A percentile compares a stretch with the other conserved stretches of the same genome.
These are phyloP conservation scores for Otolemur crassicaudatus DNA, from an alignment of 2,797 vertebrate species.

Conservation along the genomic window DNA sequence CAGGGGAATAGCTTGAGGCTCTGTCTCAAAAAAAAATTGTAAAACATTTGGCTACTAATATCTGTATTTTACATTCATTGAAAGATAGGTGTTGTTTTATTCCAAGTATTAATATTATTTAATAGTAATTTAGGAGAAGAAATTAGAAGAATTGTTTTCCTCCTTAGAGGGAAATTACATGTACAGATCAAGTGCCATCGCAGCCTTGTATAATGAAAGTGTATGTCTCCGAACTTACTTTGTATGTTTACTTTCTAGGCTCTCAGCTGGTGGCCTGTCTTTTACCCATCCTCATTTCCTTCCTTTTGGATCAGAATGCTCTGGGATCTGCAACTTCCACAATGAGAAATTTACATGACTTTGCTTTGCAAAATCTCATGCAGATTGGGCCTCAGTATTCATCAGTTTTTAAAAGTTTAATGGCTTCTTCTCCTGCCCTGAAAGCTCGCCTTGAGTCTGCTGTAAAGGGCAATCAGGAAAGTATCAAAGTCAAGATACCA, in stretches of 20 bases:
- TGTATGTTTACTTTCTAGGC: constrained; percentile 87
- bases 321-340: constrained; percentile 90
- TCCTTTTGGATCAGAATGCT: constrained; percentile 95
- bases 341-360: constrained; percentile 92
- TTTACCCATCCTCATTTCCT: constrained; percentile 94
- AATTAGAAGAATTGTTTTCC: neutral
- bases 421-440: constrained; percentile 92
- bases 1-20: no score
- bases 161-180: neutral
- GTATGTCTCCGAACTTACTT: neutral
- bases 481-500: constrained; percentile 88
- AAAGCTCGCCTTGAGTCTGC: constrained; percentile 95
- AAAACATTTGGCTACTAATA: neutral
- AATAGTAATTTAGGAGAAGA: constrained; percentile 17
- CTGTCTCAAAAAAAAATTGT: neutral
- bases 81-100: neutral
- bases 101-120: neutral
- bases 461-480: constrained; percentile 94
- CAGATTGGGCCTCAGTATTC: constrained; percentile 93
- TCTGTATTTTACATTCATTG: neutral
- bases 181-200: neutral
- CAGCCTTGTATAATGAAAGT: neutral
- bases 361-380: constrained; percentile 93
- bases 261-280: constrained; percentile 91
- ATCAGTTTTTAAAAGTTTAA: constrained; percentile 91